phyloP scores from a whole-genome alignment of 2,113 vertebrate species.

The Phodopus roborovskii region DNA sequence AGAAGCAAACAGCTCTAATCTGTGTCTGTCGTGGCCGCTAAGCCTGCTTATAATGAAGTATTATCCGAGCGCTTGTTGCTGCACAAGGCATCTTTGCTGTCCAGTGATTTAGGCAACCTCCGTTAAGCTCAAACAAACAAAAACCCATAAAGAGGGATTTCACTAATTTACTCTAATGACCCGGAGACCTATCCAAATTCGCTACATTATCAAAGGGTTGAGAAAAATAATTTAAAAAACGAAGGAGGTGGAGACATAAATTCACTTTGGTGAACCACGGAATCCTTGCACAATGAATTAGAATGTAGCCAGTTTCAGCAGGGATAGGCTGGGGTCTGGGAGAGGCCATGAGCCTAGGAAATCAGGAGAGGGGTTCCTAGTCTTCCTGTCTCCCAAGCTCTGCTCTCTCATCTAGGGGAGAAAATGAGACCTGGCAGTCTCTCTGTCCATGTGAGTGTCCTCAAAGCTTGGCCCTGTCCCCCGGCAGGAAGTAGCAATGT shows the following conservation, averaged over 20 bases:
- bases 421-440: background rate
- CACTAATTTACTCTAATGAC: constrained; percentile 78
- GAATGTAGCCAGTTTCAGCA: background rate
- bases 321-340: background rate
- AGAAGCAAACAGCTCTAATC: constrained; percentile 66
- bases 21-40: constrained; percentile 25
- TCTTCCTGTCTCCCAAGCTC: accelerated
- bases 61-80: background rate
- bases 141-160: constrained; percentile 72
- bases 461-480: background rate
- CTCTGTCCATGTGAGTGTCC: background rate
- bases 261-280: constrained; percentile 50
- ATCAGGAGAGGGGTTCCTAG: background rate
- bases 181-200: background rate
- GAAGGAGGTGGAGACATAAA: constrained; percentile 26
- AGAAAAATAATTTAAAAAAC: constrained; percentile 67
- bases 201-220: constrained; percentile 52
- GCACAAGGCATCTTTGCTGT: background rate
- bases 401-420: background rate
- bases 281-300: background rate
- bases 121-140: constrained; percentile 76
- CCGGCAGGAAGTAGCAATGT: accelerated
- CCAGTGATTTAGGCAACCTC: constrained; percentile 63
- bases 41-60: constrained; percentile 59
- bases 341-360: background rate